Percentiles rank a stretch among this genome's conserved stretches.
These are phyloP conservation scores for Toxonevra muliebris DNA, from an alignment of 2,888 invertebrate genomes.

Conservation along the genomic window DNA sequence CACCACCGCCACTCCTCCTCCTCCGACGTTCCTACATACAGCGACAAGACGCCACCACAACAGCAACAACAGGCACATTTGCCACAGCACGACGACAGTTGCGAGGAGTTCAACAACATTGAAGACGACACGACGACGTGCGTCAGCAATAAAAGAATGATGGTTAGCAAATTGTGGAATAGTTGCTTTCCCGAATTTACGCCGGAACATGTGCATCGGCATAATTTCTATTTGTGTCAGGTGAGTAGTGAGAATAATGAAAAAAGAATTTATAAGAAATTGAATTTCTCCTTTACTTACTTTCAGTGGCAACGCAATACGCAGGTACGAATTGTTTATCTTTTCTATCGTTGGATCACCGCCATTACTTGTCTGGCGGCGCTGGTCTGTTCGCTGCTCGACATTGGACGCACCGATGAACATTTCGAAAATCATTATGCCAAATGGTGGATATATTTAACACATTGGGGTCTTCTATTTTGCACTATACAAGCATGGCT, in stretches of 20 bases:
- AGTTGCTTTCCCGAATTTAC: conserved; percentile 65
- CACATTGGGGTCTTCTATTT: conserved; percentile 64
- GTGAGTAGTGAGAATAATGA: too few relatives aligned
- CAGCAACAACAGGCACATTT: conserved; percentile 45
- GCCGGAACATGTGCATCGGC: conserved; percentile 64
- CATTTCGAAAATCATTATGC: conserved; percentile 65
- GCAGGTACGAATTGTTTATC: conserved; percentile 65
- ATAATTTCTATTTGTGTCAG: conserved; percentile 65
- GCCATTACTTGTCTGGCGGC: conserved; percentile 65
- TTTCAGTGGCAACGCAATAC: conserved; percentile 65
- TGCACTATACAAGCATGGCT: conserved; percentile 65
- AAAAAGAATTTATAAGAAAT: too few relatives aligned
- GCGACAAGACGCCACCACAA: conserved; percentile 44
- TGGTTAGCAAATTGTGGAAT: conserved; percentile 66
- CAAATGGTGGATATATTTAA: conserved; percentile 66
- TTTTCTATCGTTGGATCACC: conserved; percentile 65
- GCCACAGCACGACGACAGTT: conserved; percentile 53
- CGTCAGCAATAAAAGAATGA: conserved; percentile 62
- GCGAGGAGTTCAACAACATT: conserved; percentile 59
- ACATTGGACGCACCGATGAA: conserved; percentile 65
- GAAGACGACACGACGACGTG: conserved; percentile 55
- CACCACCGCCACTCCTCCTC: conserved; percentile 29
- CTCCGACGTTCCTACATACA: conserved; percentile 24
- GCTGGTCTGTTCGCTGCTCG: conserved; percentile 63
- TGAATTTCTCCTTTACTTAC: conserved; percentile 6